These are phyloP conservation scores for Ichneumoninae sp. DNA, from an alignment of 2,888 invertebrate species.

Conservation along the genomic window DNA sequence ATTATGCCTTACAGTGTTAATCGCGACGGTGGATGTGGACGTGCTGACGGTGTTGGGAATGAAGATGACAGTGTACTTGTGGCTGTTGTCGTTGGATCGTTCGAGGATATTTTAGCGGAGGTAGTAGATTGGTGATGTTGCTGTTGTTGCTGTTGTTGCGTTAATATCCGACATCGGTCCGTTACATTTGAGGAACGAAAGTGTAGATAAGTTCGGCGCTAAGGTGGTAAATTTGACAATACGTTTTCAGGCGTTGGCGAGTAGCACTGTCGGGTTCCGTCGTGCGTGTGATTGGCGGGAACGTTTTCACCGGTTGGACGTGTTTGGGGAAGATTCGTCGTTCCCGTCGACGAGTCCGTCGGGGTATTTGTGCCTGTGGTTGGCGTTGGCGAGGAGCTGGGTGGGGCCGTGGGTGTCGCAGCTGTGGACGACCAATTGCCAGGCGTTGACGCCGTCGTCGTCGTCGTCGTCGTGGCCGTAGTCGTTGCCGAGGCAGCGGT, in stretches of 20 bases:
- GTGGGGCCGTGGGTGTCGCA: slow-evolving; percentile 19
- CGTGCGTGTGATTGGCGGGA: slow-evolving; percentile 69
- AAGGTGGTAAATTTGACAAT: slow-evolving; percentile 82
- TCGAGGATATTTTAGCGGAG: slow-evolving; percentile 61
- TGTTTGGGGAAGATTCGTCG: slow-evolving; percentile 67
- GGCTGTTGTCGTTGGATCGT: neutral
- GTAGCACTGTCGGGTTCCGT: slow-evolving; percentile 72
- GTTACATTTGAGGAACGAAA: slow-evolving; percentile 62
- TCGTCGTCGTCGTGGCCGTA: slow-evolving; percentile 47
- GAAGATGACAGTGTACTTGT: slow-evolving; percentile 44
- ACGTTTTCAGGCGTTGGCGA: slow-evolving; percentile 81
- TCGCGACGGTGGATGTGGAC: slow-evolving; percentile 60
- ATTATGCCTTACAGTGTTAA: slow-evolving; percentile 75
- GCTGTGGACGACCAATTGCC: slow-evolving; percentile 42
- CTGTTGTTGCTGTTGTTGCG: slow-evolving; percentile 16
- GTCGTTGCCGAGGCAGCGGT: slow-evolving; percentile 45
- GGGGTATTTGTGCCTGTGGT: slow-evolving; percentile 23
- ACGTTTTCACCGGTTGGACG: slow-evolving; percentile 60
- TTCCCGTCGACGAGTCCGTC: slow-evolving; percentile 13
- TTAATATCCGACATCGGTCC: slow-evolving; percentile 58
- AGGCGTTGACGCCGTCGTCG: slow-evolving; percentile 15
- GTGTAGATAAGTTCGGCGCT: slow-evolving; percentile 73
- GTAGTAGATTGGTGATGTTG: slow-evolving; percentile 64
- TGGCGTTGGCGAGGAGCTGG: slow-evolving; percentile 48
- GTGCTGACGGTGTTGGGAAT: slow-evolving; percentile 57